Evolutionary conservation across 2,888 invertebrate species (phyloP).

Genomic region (Resseliella maxima): DNA sequence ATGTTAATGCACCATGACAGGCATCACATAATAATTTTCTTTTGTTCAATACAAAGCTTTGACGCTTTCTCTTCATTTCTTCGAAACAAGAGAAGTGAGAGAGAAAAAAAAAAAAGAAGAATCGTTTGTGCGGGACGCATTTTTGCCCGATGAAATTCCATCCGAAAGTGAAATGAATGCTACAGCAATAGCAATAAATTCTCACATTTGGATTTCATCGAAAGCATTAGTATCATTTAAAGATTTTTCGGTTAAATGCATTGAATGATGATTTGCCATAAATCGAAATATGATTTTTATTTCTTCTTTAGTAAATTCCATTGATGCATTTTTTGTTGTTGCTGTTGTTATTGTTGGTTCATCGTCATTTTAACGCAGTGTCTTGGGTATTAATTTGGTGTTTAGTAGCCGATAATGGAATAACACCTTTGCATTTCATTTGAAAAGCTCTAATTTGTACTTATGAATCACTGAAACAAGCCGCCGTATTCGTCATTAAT

Average conservation of each 20-base stretch:
- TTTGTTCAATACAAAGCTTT: neutral
- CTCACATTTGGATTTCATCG: neutral
- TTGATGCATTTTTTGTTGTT: neutral
- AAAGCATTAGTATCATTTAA: neutral
- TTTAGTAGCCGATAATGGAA: too few relatives aligned
- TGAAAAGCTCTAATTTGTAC: neutral
- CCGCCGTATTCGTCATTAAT: neutral
- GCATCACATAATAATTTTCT: neutral
- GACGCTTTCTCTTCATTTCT: neutral
- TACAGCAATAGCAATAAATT: neutral
- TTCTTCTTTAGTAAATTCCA: neutral
- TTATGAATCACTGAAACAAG: neutral
- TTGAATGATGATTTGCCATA: constrained; percentile 33
- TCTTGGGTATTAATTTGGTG: neutral
- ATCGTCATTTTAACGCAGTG: neutral
- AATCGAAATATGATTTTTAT: neutral
- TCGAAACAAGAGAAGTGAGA: too few relatives aligned
- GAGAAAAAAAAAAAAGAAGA: too few relatives aligned
- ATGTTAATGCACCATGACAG: constrained; percentile 9
- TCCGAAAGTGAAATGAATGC: neutral
- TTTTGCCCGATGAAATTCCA: neutral
- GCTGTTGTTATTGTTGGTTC: too few relatives aligned
- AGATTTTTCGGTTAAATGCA: neutral
- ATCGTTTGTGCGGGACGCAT: neutral
- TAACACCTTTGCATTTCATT: neutral